Conservation (phyloP, 53 echinoderm and acorn worm species). For the Mesocentrotus franciscanus region DNA sequence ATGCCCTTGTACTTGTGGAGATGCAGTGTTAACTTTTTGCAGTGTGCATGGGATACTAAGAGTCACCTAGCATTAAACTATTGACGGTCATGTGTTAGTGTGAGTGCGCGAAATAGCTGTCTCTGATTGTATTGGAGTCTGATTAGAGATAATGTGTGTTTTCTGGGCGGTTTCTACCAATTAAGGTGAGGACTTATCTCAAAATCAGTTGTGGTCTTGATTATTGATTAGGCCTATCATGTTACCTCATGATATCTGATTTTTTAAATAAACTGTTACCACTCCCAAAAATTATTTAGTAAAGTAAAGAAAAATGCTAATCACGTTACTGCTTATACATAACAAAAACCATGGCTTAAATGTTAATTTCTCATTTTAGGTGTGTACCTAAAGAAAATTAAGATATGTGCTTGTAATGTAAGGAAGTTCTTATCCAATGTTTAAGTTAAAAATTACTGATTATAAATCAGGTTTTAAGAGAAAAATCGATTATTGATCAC, state of each 20-base stretch:
- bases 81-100: not conserved
- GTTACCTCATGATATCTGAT: not conserved
- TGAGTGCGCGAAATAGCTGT: not conserved
- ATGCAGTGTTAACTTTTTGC: not conserved
- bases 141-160: not conserved
- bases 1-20: not conserved
- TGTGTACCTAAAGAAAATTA: too few relatives aligned
- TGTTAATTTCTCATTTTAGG: too few relatives aligned
- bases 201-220: not conserved
- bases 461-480: too few relatives aligned
- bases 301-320: too few relatives aligned
- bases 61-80: not conserved
- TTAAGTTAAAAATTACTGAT: too few relatives aligned
- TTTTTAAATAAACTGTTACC: not conserved
- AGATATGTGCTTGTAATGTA: too few relatives aligned
- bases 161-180: not conserved
- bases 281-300: not conserved
- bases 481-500: too few relatives aligned
- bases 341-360: too few relatives aligned
- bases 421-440: too few relatives aligned
- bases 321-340: too few relatives aligned
- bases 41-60: not conserved
- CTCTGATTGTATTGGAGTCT: constrained; percentile 4
- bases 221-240: not conserved
- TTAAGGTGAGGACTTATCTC: not conserved